phyloP scores from a whole-genome alignment of 2,797 vertebrate species.

The Poecilia velifera region DNA sequence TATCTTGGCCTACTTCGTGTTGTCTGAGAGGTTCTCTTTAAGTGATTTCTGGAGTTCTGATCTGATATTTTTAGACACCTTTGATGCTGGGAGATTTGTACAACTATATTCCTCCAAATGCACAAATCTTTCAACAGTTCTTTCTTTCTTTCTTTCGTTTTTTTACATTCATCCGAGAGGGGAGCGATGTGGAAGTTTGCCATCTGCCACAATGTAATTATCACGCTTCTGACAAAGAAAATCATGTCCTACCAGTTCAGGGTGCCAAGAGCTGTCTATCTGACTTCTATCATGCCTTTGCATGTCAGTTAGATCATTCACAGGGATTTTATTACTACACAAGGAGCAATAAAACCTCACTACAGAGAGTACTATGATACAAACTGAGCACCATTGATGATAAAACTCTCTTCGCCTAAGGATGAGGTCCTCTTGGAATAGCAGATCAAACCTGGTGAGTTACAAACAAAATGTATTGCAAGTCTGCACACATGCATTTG shows the following conservation, averaged over 20 bases:
- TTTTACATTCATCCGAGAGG: neutral
- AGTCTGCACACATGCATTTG: neutral
- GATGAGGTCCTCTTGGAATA: neutral
- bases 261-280: slow-evolving; percentile 34
- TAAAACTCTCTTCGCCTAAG: neutral
- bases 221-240: slow-evolving; percentile 53
- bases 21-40: neutral
- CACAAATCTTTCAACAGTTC: neutral
- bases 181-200: slow-evolving; percentile 1
- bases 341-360: slow-evolving; percentile 4
- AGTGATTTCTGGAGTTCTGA: neutral
- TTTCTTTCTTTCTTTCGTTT: neutral
- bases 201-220: slow-evolving; percentile 47
- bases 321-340: slow-evolving; percentile 2
- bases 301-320: slow-evolving; percentile 31
- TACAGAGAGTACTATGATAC: neutral
- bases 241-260: slow-evolving; percentile 24
- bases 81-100: neutral
- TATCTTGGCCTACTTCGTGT: too few species aligned
- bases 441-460: slow-evolving; percentile 1
- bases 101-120: neutral
- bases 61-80: neutral
- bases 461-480: slow-evolving; percentile 1
- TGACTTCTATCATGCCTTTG: slow-evolving; percentile 22
- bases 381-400: neutral